Conservation (phyloP, 2,888 invertebrate genomes). For the Macrophya alboannulata region DNA sequence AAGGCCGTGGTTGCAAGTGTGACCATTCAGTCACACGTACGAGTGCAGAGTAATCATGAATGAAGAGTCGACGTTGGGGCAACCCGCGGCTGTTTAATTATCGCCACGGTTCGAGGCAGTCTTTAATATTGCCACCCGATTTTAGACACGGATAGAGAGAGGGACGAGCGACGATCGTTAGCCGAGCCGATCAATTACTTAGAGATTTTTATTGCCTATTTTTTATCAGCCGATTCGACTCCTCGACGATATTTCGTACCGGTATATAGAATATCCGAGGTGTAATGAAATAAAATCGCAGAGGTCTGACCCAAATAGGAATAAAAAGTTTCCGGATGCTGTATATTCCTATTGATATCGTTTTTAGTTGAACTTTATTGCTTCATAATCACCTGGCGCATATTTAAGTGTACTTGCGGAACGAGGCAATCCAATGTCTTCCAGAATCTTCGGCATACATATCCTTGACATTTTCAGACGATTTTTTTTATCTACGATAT, state of each 20-base stretch:
- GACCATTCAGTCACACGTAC: not conserved
- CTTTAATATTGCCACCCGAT: not conserved
- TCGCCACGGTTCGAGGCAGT: not conserved
- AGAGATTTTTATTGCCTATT: not conserved
- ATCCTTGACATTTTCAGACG: too few species aligned
- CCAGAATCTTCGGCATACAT: too few species aligned
- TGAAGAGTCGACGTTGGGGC: not conserved
- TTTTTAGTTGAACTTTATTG: too few species aligned
- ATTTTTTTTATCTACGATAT: too few species aligned
- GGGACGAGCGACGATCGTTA: too few species aligned
- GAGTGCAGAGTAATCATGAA: not conserved
- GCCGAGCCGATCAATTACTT: not conserved
- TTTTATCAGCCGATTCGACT: not conserved
- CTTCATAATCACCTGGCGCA: too few species aligned
- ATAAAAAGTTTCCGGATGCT: not conserved
- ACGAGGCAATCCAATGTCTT: too few species aligned
- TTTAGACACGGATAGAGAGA: not conserved
- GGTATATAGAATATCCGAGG: not conserved
- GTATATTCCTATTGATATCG: not conserved
- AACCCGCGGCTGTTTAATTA: not conserved
- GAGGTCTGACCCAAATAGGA: not conserved
- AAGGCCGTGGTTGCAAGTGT: not conserved
- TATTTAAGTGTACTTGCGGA: too few species aligned
- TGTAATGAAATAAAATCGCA: not conserved
- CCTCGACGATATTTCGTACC: not conserved